Base-by-base conservation (phyloP, 64 coral and sea anemone species). In the Pachyseris speciosa region DNA sequence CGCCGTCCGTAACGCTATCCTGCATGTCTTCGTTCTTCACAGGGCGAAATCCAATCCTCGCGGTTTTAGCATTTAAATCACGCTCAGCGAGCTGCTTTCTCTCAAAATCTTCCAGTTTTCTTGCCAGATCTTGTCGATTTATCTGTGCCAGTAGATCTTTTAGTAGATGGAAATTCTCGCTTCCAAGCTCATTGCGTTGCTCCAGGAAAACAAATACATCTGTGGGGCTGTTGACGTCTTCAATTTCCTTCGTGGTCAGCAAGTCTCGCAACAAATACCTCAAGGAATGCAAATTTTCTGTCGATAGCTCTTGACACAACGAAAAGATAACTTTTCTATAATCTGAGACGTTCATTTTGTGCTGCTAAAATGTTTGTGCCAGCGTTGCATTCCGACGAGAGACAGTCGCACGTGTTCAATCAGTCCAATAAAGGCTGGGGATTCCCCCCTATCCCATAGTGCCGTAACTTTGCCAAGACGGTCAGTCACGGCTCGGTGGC, bases 211-310 rank as follows among this genome's bases (percentile, higher is more conserved):
- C 0, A 33, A 93, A 5, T 17, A 88, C 72, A 24, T 88, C 19
- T 36, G 37, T 80, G 0, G 74, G 15, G 57, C 20, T 44, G 0
- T 24, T 79, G 6, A 88, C 52, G 15, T 19, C 16, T 22, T 87
- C 91, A 20, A 80, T 6, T 70, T 80, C 86, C 2, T 9, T 20
- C 2, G 37, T 16, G 7, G 74, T 26, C 33, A 93, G 57, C 10
- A 87, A 9, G 37, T 93, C 84, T 1, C 1, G 40, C 22, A 83
- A 78, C 16, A 93, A 69, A 67, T 69, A 93, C 57, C 70, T 93
- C 83, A 93, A 22, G 0, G 37, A 49, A 63, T 73, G 1, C 1
- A 93, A 45, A 51, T 93, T 76, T 11, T 45, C 28, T 29, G 20
- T 33, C 5, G 64, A 67, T 26, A 88, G 41, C 42, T 93, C 48